A percentile compares a stretch with the other conserved stretches of the same genome.
These are phyloP conservation scores for Lamellibrachia columna DNA, from an alignment of 2,888 invertebrate genomes.

Conservation along the genomic window DNA sequence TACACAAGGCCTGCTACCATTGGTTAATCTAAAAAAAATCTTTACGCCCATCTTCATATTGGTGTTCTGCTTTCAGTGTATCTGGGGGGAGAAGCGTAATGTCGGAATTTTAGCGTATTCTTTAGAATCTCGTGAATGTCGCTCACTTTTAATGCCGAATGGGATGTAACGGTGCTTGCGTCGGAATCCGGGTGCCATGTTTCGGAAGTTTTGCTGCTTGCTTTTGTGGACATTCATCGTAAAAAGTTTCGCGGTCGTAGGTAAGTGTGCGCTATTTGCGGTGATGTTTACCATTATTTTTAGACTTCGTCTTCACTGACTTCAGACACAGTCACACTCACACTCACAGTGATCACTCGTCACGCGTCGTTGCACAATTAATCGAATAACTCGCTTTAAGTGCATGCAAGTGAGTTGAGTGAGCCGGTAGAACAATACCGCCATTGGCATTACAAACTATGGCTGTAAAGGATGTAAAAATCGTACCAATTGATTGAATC, in stretches of 20 bases:
- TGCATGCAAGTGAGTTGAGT: neutral
- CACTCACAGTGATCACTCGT: neutral
- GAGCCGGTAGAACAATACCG: neutral
- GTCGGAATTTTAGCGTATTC: constrained; percentile 16
- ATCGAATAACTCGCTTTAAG: neutral
- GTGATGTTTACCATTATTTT: constrained; percentile 3
- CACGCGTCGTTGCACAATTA: neutral
- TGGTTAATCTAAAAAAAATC: neutral
- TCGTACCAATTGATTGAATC: neutral
- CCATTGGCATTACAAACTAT: neutral
- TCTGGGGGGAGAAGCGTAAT: neutral
- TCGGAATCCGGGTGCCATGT: constrained; percentile 12
- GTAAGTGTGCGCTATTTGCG: neutral
- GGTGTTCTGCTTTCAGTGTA: neutral
- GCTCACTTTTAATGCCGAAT: constrained; percentile 16
- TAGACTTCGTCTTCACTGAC: neutral
- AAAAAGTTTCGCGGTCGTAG: constrained; percentile 16
- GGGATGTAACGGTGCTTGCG: constrained; percentile 9
- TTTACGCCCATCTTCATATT: neutral
- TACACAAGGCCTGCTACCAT: neutral
- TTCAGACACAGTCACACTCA: too few species aligned
- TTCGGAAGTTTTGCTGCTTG: neutral
- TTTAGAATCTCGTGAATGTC: constrained; percentile 16
- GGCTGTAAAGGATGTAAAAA: neutral
- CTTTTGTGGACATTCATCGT: constrained; percentile 11